Conservation (phyloP, 2,797 vertebrate genomes). For the Propithecus perrieri region DNA sequence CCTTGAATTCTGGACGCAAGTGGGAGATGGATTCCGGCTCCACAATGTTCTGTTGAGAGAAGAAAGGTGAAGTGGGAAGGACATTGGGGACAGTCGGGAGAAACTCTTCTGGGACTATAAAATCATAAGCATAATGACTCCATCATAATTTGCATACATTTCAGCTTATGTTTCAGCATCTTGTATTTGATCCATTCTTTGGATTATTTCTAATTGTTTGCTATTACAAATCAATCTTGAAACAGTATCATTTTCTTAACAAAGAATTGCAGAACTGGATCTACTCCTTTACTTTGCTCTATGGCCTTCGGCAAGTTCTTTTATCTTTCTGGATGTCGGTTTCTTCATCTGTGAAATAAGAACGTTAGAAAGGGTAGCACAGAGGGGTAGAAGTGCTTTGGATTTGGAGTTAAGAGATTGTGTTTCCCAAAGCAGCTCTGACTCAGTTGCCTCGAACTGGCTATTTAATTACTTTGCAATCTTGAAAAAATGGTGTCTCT, state of each 20-base stretch:
- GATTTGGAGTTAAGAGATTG: neutral
- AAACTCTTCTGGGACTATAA: neutral
- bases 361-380: neutral
- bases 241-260: neutral
- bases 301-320: neutral
- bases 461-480: neutral
- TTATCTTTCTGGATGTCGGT: neutral
- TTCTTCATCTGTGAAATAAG: constrained; percentile 1
- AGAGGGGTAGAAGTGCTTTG: neutral
- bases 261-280: neutral
- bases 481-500: neutral
- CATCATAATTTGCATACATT: neutral
- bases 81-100: neutral
- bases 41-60: neutral
- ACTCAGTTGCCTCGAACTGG: neutral
- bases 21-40: neutral
- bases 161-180: neutral
- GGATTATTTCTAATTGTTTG: neutral
- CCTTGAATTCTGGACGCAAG: neutral
- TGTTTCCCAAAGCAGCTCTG: neutral
- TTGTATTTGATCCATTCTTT: neutral
- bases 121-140: neutral
- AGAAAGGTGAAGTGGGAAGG: neutral
- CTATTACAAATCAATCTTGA: neutral
- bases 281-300: neutral